phyloP scores from a whole-genome alignment of 2,888 invertebrate species.

The Melinaea marsaeus region DNA sequence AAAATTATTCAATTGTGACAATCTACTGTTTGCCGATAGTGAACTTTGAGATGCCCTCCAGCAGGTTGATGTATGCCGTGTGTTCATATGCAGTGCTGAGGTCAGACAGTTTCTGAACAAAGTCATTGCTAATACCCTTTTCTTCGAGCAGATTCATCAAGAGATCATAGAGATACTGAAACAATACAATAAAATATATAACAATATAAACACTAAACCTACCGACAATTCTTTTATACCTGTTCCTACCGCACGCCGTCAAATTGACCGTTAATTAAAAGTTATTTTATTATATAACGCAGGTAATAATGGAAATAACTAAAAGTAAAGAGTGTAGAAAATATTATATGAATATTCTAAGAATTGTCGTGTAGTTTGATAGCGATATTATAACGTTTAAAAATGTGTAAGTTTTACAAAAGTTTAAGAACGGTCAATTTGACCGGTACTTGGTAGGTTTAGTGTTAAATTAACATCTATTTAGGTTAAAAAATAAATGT shows the following conservation, averaged over 20 bases:
- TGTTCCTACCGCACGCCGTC: too few relatives aligned
- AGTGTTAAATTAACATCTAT: background rate
- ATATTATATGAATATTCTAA: too few relatives aligned
- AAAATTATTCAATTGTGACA: conserved; percentile 7
- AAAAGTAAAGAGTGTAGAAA: too few relatives aligned
- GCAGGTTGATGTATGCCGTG: conserved; percentile 90
- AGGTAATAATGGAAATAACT: too few relatives aligned
- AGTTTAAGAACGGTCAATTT: too few relatives aligned
- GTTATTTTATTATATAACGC: too few relatives aligned
- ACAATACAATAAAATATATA: conserved; percentile 10
- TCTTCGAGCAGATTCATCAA: conserved; percentile 97
- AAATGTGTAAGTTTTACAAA: too few relatives aligned
- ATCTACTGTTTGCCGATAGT: conserved; percentile 78
- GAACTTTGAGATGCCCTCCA: conserved; percentile 92
- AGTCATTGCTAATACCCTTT: conserved; percentile 95
- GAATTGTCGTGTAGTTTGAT: too few relatives aligned
- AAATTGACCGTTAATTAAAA: too few relatives aligned
- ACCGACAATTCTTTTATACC: too few relatives aligned
- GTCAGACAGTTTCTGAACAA: conserved; percentile 91
- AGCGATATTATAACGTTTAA: too few relatives aligned
- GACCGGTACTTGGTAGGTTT: background rate
- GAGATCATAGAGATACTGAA: conserved; percentile 93
- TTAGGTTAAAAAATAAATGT: conserved; percentile 41
- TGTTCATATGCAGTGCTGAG: conserved; percentile 97
- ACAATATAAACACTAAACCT: background rate